Evolutionary conservation across 2,113 vertebrate species (phyloP), one percentile per base, ranked within the genome.

Genomic region (Actenoides lindsayi): DNA sequence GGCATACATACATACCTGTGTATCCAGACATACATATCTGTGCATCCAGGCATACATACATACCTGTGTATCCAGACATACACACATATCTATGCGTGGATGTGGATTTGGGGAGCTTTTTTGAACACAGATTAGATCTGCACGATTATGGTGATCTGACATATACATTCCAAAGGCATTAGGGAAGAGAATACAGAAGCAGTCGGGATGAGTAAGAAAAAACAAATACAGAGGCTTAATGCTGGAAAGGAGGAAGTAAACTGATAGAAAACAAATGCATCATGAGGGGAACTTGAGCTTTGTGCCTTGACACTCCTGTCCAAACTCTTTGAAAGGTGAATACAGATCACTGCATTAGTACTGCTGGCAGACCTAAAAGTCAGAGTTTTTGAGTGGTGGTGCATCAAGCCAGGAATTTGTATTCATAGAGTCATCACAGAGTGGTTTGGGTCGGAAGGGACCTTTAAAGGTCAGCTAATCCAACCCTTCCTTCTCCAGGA

Each of bases 151-250:
- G 50, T 87, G 59, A 73, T 65, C 87, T 92, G 57, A 53, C 63
- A 24, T 92, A 41, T 81, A 63, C 64, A 48, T 89, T 93, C 69
- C 75, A 41, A 90, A 94, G 77, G 68, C 37, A 11, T 87, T 30
- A 91, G 53, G 83, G 53, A 87, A 44, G 62, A 82, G 83, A 94
- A 91, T 81, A 93, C 33, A 84, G 78, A 93, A 96, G 37, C 19
- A 44, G 56, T 37, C 73, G 71, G 87, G 41, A 81, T 91, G 74
- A 91, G 69, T 68, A 91, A 93, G 87, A 87, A 82, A 79, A 89
- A 92, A 64, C 67, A 93, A 89, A 82, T 35, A 65, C 4, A 50
- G 50, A 76, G 19, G 41, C 30, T 85, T 74, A 56, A 50, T 46
- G 50, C 46, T 35, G 4, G 62, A 39, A 56, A 80, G 82, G 88